These are phyloP conservation scores for Choristoneura rosaceana DNA, from an alignment of 2,888 invertebrate species.

Conservation along the genomic window DNA sequence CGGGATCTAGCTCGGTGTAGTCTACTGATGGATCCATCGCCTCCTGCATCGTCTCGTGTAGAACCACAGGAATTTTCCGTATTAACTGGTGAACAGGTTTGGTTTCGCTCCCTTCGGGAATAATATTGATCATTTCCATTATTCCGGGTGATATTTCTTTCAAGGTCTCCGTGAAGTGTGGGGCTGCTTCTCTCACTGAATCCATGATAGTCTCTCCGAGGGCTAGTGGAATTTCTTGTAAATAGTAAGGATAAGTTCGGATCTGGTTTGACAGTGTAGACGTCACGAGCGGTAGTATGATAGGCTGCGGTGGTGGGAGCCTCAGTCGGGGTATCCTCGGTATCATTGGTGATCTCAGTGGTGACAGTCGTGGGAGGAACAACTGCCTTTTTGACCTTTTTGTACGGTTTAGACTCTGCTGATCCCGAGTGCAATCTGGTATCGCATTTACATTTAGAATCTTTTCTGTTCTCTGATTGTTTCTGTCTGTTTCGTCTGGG, in stretches of 20 bases:
- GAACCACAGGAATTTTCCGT: slow-evolving; percentile 70
- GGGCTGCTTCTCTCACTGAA: slow-evolving; percentile 76
- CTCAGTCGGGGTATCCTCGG: slow-evolving; percentile 59
- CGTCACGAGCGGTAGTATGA: slow-evolving; percentile 74
- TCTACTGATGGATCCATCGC: slow-evolving; percentile 65
- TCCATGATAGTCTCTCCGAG: slow-evolving; percentile 79
- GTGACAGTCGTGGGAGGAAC: slow-evolving; percentile 65
- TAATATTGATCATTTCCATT: slow-evolving; percentile 75
- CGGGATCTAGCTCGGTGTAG: slow-evolving; percentile 58
- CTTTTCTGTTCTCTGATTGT: slow-evolving; percentile 48
- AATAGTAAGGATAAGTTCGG: slow-evolving; percentile 78
- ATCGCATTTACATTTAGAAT: slow-evolving; percentile 57
- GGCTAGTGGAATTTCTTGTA: slow-evolving; percentile 80
- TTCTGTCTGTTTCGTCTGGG: slow-evolving; percentile 52
- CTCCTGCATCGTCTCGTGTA: slow-evolving; percentile 77
- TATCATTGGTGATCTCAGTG: slow-evolving; percentile 62
- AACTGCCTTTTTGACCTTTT: slow-evolving; percentile 76
- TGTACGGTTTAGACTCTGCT: slow-evolving; percentile 54
- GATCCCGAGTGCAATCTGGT: slow-evolving; percentile 47
- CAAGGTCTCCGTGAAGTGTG: slow-evolving; percentile 76
- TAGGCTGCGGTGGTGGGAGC: slow-evolving; percentile 71
- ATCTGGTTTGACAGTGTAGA: slow-evolving; percentile 77
- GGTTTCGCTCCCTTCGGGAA: slow-evolving; percentile 67
- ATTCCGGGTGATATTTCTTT: slow-evolving; percentile 80
- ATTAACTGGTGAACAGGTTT: slow-evolving; percentile 70